Evolutionary conservation across 2,888 invertebrate genomes (phyloP).

Genomic region (Bembecia ichneumoniformis): DNA sequence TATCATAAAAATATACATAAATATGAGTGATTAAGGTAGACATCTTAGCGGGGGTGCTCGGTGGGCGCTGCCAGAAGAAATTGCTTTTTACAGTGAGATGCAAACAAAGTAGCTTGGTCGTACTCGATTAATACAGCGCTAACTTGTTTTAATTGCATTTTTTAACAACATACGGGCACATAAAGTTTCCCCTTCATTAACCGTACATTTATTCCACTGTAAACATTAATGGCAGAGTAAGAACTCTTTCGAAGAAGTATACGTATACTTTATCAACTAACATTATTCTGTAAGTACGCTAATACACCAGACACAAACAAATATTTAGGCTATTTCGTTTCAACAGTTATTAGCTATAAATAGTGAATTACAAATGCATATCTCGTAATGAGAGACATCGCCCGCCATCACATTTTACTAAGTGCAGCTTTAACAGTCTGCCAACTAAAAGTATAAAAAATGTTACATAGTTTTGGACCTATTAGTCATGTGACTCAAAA

Average conservation of each 20-base stretch:
- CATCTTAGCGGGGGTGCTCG: constrained; percentile 41
- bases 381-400: too few relatives aligned
- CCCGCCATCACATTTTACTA: too few relatives aligned
- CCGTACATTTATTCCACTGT: constrained; percentile 18
- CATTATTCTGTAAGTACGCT: not conserved
- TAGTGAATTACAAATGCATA: too few relatives aligned
- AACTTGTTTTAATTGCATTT: constrained; percentile 42
- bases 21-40: constrained; percentile 60
- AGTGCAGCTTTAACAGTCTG: too few relatives aligned
- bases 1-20: constrained; percentile 56
- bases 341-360: too few relatives aligned
- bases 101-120: constrained; percentile 46
- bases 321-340: too few relatives aligned
- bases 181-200: constrained; percentile 29
- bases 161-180: constrained; percentile 34
- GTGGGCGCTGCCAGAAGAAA: constrained; percentile 37
- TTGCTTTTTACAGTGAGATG: constrained; percentile 44
- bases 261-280: not conserved
- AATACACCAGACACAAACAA: too few relatives aligned
- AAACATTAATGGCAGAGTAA: not conserved
- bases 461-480: not conserved
- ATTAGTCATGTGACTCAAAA: constrained; percentile 4
- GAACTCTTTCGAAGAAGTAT: not conserved
- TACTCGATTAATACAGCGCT: constrained; percentile 33
- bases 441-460: too few relatives aligned